Percentiles rank a stretch among this genome's conserved stretches.
Evolutionary conservation across 2,113 vertebrate species (phyloP).

Genomic region (Pampusana beccarii): DNA sequence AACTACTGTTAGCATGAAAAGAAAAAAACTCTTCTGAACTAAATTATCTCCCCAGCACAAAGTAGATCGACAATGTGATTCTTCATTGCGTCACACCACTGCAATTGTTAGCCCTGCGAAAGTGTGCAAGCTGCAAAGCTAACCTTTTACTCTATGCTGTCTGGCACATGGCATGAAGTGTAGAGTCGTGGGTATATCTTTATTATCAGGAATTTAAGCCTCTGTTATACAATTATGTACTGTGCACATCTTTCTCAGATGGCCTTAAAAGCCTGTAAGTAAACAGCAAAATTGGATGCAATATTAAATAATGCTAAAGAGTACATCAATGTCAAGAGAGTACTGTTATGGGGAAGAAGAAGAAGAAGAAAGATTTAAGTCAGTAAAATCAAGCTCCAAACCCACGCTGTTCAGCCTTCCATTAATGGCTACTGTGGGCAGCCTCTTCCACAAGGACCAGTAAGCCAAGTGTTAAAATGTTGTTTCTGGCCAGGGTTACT

Average conservation of each 20-base stretch:
- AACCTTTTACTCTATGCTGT: not conserved
- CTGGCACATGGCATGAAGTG: fast-evolving
- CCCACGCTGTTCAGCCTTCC: not conserved
- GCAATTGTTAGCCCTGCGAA: not conserved
- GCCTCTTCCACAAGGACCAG: not conserved
- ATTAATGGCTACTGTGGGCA: not conserved
- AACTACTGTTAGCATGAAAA: not conserved
- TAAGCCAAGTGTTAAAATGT: not conserved
- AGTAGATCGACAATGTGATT: not conserved
- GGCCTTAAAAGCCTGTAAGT: not conserved
- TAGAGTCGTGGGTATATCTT: not conserved
- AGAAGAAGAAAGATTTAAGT: not conserved
- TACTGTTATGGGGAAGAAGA: not conserved
- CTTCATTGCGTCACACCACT: not conserved
- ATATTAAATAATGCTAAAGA: not conserved
- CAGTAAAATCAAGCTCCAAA: not conserved
- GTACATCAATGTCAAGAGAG: not conserved
- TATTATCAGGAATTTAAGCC: not conserved
- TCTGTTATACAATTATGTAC: not conserved
- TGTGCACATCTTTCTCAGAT: not conserved
- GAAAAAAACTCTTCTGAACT: not conserved
- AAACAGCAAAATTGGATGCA: not conserved
- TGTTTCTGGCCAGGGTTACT: not conserved
- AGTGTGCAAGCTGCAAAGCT: not conserved
- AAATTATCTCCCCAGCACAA: not conserved